Percentiles rank a stretch among this genome's conserved stretches.
phyloP scores from a whole-genome alignment of 2,888 invertebrate genomes.

The Eupithecia abbreviata region DNA sequence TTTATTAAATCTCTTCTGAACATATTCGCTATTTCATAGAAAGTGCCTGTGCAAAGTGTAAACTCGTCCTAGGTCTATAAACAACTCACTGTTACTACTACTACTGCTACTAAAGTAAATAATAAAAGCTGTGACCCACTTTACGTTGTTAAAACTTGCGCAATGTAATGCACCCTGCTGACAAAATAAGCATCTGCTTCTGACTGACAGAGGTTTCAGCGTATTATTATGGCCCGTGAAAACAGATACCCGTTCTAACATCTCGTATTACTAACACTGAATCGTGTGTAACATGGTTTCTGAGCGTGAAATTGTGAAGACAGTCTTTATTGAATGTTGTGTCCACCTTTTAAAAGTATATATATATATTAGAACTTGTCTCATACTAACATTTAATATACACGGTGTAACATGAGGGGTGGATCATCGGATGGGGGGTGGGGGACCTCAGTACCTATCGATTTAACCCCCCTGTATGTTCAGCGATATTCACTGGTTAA shows the following conservation, averaged over 20 bases:
- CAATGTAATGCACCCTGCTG: not conserved
- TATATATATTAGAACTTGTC: too few relatives aligned
- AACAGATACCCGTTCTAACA: slow-evolving; percentile 1
- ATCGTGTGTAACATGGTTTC: not conserved
- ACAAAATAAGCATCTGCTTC: not conserved
- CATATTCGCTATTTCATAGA: not conserved
- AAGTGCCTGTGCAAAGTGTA: not conserved
- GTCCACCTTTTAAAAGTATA: too few relatives aligned
- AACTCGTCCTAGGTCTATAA: not conserved
- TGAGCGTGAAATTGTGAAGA: not conserved
- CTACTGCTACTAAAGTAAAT: not conserved
- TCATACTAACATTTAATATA: too few relatives aligned
- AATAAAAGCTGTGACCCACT: not conserved
- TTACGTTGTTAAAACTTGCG: not conserved
- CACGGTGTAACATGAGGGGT: too few relatives aligned
- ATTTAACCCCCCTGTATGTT: too few relatives aligned
- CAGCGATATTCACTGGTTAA: too few relatives aligned
- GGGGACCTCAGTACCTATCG: too few relatives aligned
- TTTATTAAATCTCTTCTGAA: not conserved
- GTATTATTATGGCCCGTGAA: not conserved
- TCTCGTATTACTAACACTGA: not conserved
- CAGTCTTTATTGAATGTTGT: not conserved
- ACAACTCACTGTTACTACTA: not conserved
- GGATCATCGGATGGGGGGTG: too few relatives aligned
- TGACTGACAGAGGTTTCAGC: slow-evolving; percentile 1